Percentiles rank a stretch among this genome's conserved stretches.
These are phyloP conservation scores for Microcebus ravelobensis DNA, from an alignment of 2,113 vertebrate genomes.

Conservation along the genomic window DNA sequence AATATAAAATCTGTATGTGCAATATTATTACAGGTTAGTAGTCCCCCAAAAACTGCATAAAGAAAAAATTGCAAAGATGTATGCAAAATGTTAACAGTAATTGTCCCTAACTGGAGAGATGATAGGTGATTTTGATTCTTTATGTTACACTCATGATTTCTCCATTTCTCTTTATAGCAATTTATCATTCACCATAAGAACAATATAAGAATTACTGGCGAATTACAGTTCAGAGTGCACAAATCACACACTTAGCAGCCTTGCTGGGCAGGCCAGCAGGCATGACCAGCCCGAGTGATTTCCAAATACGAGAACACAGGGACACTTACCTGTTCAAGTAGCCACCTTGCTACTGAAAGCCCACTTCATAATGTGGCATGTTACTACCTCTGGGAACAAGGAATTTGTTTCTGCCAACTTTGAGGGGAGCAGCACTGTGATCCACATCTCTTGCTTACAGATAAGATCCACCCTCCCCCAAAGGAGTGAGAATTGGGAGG, in stretches of 20 bases:
- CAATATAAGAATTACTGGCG: not conserved
- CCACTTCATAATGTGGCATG: not conserved
- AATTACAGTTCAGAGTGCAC: too few species aligned
- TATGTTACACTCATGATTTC: slow-evolving; percentile 7
- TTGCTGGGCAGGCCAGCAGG: not conserved
- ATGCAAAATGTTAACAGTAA: not conserved
- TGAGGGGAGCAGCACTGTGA: not conserved
- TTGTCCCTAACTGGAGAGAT: not conserved
- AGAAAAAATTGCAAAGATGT: not conserved
- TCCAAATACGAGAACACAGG: not conserved
- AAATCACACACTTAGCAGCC: not conserved
- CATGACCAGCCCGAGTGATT: not conserved
- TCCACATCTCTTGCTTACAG: not conserved
- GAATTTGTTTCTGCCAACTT: not conserved
- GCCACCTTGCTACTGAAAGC: not conserved
- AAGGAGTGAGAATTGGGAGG: too few species aligned
- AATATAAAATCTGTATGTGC: not conserved
- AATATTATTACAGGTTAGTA: not conserved
- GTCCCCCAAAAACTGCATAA: not conserved
- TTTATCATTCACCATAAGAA: slow-evolving; percentile 27
- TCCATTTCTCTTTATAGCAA: not conserved
- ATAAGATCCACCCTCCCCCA: not conserved
- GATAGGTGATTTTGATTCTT: slow-evolving; percentile 12
- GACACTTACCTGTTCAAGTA: not conserved
- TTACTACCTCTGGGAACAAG: not conserved